Conservation (phyloP, 2,888 invertebrate genomes). For the Synergus umbraculus region DNA sequence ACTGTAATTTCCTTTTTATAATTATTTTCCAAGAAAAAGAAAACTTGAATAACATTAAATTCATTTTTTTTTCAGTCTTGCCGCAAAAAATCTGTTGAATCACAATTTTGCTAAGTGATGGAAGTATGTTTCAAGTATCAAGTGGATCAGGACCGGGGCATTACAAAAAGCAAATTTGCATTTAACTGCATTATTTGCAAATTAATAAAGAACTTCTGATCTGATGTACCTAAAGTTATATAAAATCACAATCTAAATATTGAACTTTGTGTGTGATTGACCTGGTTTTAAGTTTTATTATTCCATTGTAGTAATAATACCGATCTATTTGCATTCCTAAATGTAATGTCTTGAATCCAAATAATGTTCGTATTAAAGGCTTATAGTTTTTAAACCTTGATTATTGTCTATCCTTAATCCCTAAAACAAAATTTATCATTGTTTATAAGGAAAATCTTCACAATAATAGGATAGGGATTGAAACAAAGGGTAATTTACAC, state of each 20-base stretch:
- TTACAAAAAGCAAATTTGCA: background rate
- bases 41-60: background rate
- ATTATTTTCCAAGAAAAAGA: background rate
- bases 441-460: background rate
- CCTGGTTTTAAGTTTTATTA: conserved; percentile 1
- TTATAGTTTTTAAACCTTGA: background rate
- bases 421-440: background rate
- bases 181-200: background rate
- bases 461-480: background rate
- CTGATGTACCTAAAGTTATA: conserved; percentile 4
- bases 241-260: background rate
- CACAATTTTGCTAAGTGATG: background rate
- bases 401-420: background rate
- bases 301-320: conserved; percentile 2
- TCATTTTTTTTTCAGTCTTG: background rate
- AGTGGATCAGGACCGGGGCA: background rate
- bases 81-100: background rate
- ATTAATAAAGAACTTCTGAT: background rate
- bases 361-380: background rate
- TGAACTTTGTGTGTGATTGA: background rate
- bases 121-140: background rate
- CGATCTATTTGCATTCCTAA: conserved; percentile 6
- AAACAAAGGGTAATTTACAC: conserved; percentile 21
- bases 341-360: background rate
- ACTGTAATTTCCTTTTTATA: background rate